Evolutionary conservation across 2,888 invertebrate genomes (phyloP).

Genomic region (Lepetodrilus schrolli): DNA sequence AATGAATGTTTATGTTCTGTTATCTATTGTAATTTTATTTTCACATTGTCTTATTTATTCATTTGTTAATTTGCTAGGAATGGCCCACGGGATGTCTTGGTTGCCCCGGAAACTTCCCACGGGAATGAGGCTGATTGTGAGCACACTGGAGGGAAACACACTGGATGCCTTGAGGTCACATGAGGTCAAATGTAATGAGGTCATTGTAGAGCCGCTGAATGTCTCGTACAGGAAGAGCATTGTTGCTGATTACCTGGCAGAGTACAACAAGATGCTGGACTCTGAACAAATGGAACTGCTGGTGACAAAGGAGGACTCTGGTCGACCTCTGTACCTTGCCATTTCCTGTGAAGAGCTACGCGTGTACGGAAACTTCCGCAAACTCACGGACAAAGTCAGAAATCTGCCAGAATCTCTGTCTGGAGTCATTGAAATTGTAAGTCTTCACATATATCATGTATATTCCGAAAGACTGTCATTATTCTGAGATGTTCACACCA

Average conservation of each 20-base stretch:
- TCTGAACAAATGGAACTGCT: slow-evolving; percentile 47
- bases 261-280: slow-evolving; percentile 53
- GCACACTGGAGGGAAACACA: slow-evolving; percentile 50
- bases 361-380: slow-evolving; percentile 59
- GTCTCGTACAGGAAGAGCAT: slow-evolving; percentile 44
- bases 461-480: neutral
- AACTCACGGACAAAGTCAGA: slow-evolving; percentile 53
- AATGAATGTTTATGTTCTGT: too few relatives aligned
- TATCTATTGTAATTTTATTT: too few relatives aligned
- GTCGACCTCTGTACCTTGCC: slow-evolving; percentile 57
- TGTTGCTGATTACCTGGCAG: slow-evolving; percentile 42
- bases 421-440: slow-evolving; percentile 48
- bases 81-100: slow-evolving; percentile 47
- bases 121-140: slow-evolving; percentile 49
- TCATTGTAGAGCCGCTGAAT: slow-evolving; percentile 46
- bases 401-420: slow-evolving; percentile 47
- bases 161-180: slow-evolving; percentile 43
- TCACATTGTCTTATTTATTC: too few relatives aligned
- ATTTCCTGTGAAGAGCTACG: slow-evolving; percentile 62
- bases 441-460: neutral
- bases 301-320: slow-evolving; percentile 45
- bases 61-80: too few relatives aligned
- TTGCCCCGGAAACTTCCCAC: slow-evolving; percentile 45
- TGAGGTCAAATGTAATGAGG: slow-evolving; percentile 34
- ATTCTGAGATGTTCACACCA: too few relatives aligned